Evolutionary conservation across 2,888 invertebrate species (phyloP).

Genomic region (Hyalella azteca): DNA sequence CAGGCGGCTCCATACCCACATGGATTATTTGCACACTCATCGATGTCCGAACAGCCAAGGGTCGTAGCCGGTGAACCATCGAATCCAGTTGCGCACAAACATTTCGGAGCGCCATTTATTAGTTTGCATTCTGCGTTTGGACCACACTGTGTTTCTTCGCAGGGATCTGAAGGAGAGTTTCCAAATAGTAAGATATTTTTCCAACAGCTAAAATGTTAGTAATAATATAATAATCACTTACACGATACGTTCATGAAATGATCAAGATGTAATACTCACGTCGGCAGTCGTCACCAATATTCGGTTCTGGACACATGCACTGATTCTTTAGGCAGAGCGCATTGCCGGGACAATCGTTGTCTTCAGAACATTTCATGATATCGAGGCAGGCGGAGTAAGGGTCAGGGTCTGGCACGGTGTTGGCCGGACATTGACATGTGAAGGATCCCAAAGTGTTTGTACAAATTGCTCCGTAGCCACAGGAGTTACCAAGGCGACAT

Average conservation of each 20-base stretch:
- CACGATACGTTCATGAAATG: not conserved
- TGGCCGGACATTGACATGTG: constrained; percentile 80
- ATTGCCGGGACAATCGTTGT: constrained; percentile 87
- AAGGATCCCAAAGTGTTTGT: constrained; percentile 78
- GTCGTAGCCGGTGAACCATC: constrained; percentile 72
- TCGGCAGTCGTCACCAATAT: constrained; percentile 87
- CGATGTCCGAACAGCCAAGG: constrained; percentile 82
- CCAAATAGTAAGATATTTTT: constrained; percentile 41
- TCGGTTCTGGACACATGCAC: constrained; percentile 89
- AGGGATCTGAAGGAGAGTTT: constrained; percentile 84
- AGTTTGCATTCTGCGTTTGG: constrained; percentile 89
- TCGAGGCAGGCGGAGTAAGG: constrained; percentile 81
- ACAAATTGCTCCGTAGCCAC: constrained; percentile 83
- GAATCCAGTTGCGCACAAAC: constrained; percentile 82
- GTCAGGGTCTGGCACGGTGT: constrained; percentile 82
- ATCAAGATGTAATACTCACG: constrained; percentile 69
- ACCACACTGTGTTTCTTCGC: constrained; percentile 82
- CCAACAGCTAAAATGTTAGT: too few species aligned
- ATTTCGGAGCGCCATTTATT: constrained; percentile 80
- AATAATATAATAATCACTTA: too few species aligned
- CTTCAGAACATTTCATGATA: constrained; percentile 76
- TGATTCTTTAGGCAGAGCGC: constrained; percentile 77
- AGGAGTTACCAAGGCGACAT: constrained; percentile 74
- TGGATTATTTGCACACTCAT: constrained; percentile 82
- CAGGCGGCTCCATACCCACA: constrained; percentile 87